Conservation (phyloP, 2,888 invertebrate species). For the Tetrapedia diversipes region DNA sequence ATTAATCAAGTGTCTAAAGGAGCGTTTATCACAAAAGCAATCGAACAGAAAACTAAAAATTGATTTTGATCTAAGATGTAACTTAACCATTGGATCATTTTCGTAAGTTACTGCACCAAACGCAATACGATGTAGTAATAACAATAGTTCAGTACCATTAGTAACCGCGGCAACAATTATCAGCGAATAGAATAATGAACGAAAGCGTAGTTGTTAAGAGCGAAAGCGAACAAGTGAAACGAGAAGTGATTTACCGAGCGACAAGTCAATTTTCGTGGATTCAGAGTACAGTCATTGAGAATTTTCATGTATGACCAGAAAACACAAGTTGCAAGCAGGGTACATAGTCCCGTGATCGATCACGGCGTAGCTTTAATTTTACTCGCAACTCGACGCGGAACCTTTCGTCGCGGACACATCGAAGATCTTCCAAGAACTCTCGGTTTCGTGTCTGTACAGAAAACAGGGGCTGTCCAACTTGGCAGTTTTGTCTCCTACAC, state of each 20-base stretch:
- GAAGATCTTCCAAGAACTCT: slow-evolving; percentile 44
- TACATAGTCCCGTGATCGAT: slow-evolving; percentile 3
- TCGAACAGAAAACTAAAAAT: too few species aligned
- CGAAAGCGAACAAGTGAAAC: background rate
- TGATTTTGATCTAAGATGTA: too few species aligned
- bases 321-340: slow-evolving; percentile 27
- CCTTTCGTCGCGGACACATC: slow-evolving; percentile 35
- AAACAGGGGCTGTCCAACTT: slow-evolving; percentile 67
- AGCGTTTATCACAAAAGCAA: too few species aligned
- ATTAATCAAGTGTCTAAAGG: too few species aligned
- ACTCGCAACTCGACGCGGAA: background rate
- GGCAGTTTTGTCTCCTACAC: slow-evolving; percentile 66
- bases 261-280: slow-evolving; percentile 1
- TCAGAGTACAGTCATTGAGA: slow-evolving; percentile 58
- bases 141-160: too few species aligned
- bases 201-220: background rate
- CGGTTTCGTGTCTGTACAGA: slow-evolving; percentile 60
- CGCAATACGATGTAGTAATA: too few species aligned
- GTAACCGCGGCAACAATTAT: background rate
- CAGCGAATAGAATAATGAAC: background rate
- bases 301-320: slow-evolving; percentile 31
- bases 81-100: too few species aligned
- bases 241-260: slow-evolving; percentile 5
- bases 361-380: background rate
- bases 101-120: too few species aligned